These are phyloP conservation scores for Theristicus caerulescens DNA, from an alignment of 2,113 vertebrate genomes.

Conservation along the genomic window DNA sequence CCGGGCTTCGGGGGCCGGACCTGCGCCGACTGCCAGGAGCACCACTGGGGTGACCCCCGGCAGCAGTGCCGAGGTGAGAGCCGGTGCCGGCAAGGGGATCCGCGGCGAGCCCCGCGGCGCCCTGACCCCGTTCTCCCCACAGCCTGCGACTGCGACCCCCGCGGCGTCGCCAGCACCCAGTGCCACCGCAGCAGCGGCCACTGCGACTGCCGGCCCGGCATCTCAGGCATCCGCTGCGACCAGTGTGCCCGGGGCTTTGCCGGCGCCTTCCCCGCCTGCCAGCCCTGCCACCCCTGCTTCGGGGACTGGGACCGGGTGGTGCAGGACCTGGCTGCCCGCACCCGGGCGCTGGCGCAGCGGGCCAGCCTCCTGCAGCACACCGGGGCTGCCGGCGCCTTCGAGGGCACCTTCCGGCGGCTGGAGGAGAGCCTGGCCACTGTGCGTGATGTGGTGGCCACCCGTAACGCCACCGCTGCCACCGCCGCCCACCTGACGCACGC, in stretches of 20 bases:
- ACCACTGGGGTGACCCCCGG: slow-evolving; percentile 90
- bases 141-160: slow-evolving; percentile 94
- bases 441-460: slow-evolving; percentile 81
- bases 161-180: slow-evolving; percentile 85
- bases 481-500: slow-evolving; percentile 79
- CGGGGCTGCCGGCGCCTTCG: slow-evolving; percentile 83
- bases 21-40: slow-evolving; percentile 91
- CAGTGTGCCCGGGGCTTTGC: slow-evolving; percentile 94
- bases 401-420: slow-evolving; percentile 81
- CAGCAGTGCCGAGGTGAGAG: slow-evolving; percentile 88
- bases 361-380: slow-evolving; percentile 85
- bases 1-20: slow-evolving; percentile 90
- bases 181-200: slow-evolving; percentile 89
- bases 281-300: slow-evolving; percentile 93
- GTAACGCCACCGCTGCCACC: slow-evolving; percentile 80
- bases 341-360: slow-evolving; percentile 77
- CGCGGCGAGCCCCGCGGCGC: fast-evolving
- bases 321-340: slow-evolving; percentile 87
- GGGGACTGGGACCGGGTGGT: slow-evolving; percentile 98
- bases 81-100: fast-evolving
- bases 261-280: slow-evolving; percentile 88
- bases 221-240: slow-evolving; percentile 94
- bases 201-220: slow-evolving; percentile 87
- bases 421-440: slow-evolving; percentile 85
- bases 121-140: not conserved